Evolutionary conservation across 2,113 vertebrate species (phyloP), one percentile per base, ranked within the genome.

Genomic region (Cynocephalus volans): DNA sequence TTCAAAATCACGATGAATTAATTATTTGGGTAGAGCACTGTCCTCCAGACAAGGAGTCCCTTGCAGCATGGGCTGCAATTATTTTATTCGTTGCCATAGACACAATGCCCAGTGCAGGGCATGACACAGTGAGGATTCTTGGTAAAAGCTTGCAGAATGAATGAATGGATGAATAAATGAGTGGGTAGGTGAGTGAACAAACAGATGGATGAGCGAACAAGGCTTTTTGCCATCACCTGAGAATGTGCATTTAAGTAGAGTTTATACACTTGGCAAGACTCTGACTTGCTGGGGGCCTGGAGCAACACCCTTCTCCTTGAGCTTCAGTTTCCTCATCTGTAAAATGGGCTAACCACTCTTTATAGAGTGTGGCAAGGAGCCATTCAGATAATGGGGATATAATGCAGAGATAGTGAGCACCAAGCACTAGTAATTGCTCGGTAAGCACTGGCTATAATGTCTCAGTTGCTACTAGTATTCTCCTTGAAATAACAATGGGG

Each of bases 401-500:
- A 10, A 52, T 8, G 81, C 24, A 14, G 79, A n/a, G 64, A 54
- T 28, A 1, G 0, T 8, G 84, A 70, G 60, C 33, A n/a, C 10
- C 24, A 2, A 0, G 8, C 14, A 13, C 5, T 3, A 45, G 23
- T 3, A 31, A 26, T 4, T 8, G 36, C 41, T 85, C 48, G 31
- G 21, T n/a, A 14, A 69, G 33, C 11, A 0, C 56, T 56, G 28
- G 24, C 19, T 45, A 4, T 52, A n/a, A 33, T 50, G 23, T 23
- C n/a, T 13, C 1, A 2, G 76, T 18, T 6, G 21, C 11, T 48
- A 21, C 52, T 31, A 6, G 5, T 52, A 2, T 28, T 70, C 31
- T 92, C 14, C 60, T 56, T 54, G 70, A 89, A 84, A 50, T 23
- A 36, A 36, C 72, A 36, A 15, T 6, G 3, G 41, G 13, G 23